Conservation (phyloP, 2,888 invertebrate genomes). For the Bruchidius siliquastri region DNA sequence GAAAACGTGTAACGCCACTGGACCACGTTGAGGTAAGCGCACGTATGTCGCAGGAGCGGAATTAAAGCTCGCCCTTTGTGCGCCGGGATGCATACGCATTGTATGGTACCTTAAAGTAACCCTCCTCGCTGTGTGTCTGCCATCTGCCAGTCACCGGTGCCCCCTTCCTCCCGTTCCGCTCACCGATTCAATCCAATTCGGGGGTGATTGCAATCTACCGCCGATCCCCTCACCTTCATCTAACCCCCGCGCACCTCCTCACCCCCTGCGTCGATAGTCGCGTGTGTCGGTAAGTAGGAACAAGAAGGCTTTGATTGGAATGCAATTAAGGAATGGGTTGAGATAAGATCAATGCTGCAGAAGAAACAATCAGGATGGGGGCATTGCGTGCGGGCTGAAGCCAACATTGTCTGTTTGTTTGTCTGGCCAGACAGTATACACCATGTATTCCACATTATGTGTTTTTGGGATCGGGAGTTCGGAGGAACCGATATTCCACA, state of each 20-base stretch:
- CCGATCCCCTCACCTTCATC: slow-evolving; percentile 13
- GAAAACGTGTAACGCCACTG: not conserved
- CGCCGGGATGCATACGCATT: slow-evolving; percentile 47
- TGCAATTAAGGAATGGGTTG: not conserved
- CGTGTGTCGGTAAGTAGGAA: not conserved
- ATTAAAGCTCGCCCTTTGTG: slow-evolving; percentile 45
- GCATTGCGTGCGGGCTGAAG: too few relatives aligned
- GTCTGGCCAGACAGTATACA: too few relatives aligned
- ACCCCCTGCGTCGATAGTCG: not conserved
- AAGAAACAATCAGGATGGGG: not conserved
- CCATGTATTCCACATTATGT: too few relatives aligned
- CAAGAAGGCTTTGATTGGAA: not conserved
- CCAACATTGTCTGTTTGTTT: too few relatives aligned
- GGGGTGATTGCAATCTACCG: slow-evolving; percentile 47
- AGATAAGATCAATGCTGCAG: not conserved
- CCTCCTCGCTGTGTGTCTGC: slow-evolving; percentile 39
- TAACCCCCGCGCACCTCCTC: not conserved
- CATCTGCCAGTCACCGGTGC: slow-evolving; percentile 47
- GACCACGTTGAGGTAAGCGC: slow-evolving; percentile 20
- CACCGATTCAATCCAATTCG: slow-evolving; percentile 45
- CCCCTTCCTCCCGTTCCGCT: slow-evolving; percentile 17
- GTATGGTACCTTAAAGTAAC: slow-evolving; percentile 47
- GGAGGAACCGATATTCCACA: too few relatives aligned
- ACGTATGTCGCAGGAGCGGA: slow-evolving; percentile 34
- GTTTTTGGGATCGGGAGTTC: too few relatives aligned